Evolutionary conservation across 2,797 vertebrate species (phyloP).

Genomic region (Gallinago stenura): DNA sequence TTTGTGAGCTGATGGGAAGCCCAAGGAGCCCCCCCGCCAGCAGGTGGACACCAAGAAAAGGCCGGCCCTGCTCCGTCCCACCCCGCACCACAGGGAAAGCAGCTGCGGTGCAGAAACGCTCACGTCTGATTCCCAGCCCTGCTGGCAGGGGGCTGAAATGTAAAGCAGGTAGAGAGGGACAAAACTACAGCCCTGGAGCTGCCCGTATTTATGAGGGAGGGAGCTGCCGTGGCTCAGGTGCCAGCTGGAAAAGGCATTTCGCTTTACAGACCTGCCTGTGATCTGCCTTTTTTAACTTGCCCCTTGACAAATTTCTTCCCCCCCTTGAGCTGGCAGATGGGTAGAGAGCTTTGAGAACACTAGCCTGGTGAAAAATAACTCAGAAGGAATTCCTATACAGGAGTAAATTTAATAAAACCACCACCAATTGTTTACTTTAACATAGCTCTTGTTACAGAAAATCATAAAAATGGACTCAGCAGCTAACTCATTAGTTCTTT

Average conservation of each 20-base stretch:
- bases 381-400: conserved; percentile 75
- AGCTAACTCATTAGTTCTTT: conserved; percentile 76
- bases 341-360: conserved; percentile 33
- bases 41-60: rapidly evolving
- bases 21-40: rapidly evolving
- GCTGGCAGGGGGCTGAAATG: neutral
- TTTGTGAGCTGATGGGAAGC: neutral
- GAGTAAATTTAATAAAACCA: conserved; percentile 80
- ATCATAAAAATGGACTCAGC: conserved; percentile 78
- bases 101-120: rapidly evolving
- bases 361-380: conserved; percentile 75
- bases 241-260: neutral
- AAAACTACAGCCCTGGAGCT: rapidly evolving
- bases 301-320: neutral
- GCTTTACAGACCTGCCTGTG: neutral
- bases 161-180: neutral
- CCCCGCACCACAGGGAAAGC: neutral
- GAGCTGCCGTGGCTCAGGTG: neutral
- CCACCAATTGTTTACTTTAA: conserved; percentile 81
- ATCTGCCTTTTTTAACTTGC: neutral
- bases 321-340: conserved; percentile 10
- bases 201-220: rapidly evolving
- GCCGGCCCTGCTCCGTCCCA: neutral
- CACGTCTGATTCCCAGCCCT: rapidly evolving
- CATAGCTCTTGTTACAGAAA: conserved; percentile 79